Base-by-base conservation (phyloP, 2,797 vertebrate species). In the Echiichthys vipera region DNA sequence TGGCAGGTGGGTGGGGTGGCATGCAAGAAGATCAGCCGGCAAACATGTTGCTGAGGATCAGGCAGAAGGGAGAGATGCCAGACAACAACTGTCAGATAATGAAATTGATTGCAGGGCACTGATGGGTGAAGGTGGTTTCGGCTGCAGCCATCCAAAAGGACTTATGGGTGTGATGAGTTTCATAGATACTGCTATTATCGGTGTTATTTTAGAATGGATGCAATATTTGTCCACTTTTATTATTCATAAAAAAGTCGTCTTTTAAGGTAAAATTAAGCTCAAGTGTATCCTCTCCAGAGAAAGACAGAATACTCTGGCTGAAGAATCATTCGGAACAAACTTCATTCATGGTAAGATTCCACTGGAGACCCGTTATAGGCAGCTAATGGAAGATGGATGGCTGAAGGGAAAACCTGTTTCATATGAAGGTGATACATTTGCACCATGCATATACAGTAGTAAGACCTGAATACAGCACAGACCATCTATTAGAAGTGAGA, bases 81-180 rank as follows among this genome's bases (percentile, higher is more conserved):
- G 68, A 62, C 27, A 70, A 29, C 50, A 72, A 42, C 37, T 70
- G 76, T 77, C 69, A 71, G 65, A 82, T 85, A 74, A 85, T 79
- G 69, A 85, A 81, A 79, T 61, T 66, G 68, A 85, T 82, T 81
- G 65, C 37, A 45, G 69, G 73, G 65, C 69, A 62, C 25, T 79
- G 68, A 77, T 63, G 65, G 76, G 76, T 81, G 75, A 82, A 84
- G 78, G 65, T 79, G 72, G 70, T 32, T 80, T 45, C 61, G 77
- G 62, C 70, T 74, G 65, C 61, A 64, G 22, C 47, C 2, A 8
- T 74, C 57, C 24, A 7, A 75, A 43, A 59, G 47, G 18, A 65
- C 42, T 71, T 55, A 84, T 74, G 64, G 25, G 45, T 2, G 14
- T 68, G 71, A 68, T 81, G 46, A 45, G 49, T 62, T 70, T 54